These are phyloP conservation scores for Ectemnius cavifrons DNA, from an alignment of 2,888 invertebrate species.

Conservation along the genomic window DNA sequence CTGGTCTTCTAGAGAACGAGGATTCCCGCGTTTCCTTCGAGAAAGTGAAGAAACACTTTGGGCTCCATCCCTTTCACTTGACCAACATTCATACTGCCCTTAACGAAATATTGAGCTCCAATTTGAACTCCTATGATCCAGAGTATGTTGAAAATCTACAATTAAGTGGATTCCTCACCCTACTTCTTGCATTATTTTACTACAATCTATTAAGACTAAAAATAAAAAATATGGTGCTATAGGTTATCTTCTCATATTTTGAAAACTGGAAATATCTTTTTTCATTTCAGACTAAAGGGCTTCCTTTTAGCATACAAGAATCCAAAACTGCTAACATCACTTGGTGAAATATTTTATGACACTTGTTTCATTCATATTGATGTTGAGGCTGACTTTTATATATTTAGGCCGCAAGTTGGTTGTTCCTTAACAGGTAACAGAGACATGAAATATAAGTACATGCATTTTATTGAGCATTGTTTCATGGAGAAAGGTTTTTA, in stretches of 20 bases:
- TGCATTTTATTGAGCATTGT: background rate
- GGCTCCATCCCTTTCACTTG: conserved; percentile 83
- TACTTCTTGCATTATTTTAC: background rate
- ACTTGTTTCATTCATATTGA: conserved; percentile 83
- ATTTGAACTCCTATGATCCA: conserved; percentile 82
- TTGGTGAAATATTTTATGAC: conserved; percentile 82
- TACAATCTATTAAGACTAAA: background rate
- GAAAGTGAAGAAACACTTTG: conserved; percentile 80
- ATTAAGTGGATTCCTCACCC: no score
- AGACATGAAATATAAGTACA: background rate
- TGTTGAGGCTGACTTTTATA: conserved; percentile 84
- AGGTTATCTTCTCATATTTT: background rate
- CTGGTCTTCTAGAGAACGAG: conserved; percentile 80
- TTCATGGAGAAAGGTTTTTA: conserved; percentile 52
- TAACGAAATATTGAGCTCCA: conserved; percentile 81
- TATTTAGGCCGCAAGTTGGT: conserved; percentile 83
- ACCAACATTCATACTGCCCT: conserved; percentile 81
- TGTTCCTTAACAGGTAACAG: conserved; percentile 80
- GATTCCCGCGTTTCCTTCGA: conserved; percentile 81
- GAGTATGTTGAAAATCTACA: conserved; percentile 79
- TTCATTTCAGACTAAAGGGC: conserved; percentile 81
- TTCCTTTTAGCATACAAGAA: conserved; percentile 85
- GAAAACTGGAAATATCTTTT: background rate
- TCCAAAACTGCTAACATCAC: conserved; percentile 80
- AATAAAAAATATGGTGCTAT: background rate